Percentiles rank a stretch among this genome's conserved stretches.
Conservation (phyloP, 2,888 invertebrate genomes). For the Netelia inedita region DNA sequence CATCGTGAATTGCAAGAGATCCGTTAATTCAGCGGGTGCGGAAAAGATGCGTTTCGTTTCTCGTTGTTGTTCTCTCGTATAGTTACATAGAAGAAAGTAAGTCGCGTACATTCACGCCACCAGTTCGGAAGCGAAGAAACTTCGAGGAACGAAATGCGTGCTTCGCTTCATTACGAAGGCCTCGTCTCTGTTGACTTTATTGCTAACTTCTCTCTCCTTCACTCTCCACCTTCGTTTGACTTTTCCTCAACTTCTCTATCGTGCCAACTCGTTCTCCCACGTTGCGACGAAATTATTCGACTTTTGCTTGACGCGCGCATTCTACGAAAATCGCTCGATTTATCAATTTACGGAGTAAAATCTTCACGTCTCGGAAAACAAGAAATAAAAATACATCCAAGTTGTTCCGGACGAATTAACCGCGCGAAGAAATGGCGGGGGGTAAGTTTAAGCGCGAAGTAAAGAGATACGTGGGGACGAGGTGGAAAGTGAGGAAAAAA, state of each 20-base stretch:
- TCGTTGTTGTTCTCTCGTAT: conserved; percentile 16
- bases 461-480: conserved; percentile 43
- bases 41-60: neutral
- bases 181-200: conserved; percentile 29
- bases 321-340: no score
- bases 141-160: conserved; percentile 22
- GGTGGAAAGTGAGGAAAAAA: conserved; percentile 26
- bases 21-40: neutral
- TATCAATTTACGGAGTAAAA: no score
- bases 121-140: conserved; percentile 18
- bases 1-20: conserved; percentile 31
- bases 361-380: no score
- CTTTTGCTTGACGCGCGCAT: no score
- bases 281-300: neutral
- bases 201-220: neutral
- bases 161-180: conserved; percentile 52
- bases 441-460: conserved; percentile 48
- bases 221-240: conserved; percentile 4
- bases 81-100: neutral
- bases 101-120: neutral
- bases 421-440: conserved; percentile 45
- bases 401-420: no score
- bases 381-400: no score
- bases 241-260: conserved; percentile 34
- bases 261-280: conserved; percentile 40